Evolutionary conservation across 1,140 invertebrate species (phyloP).

Genomic region (Neotoxoptera formosana): DNA sequence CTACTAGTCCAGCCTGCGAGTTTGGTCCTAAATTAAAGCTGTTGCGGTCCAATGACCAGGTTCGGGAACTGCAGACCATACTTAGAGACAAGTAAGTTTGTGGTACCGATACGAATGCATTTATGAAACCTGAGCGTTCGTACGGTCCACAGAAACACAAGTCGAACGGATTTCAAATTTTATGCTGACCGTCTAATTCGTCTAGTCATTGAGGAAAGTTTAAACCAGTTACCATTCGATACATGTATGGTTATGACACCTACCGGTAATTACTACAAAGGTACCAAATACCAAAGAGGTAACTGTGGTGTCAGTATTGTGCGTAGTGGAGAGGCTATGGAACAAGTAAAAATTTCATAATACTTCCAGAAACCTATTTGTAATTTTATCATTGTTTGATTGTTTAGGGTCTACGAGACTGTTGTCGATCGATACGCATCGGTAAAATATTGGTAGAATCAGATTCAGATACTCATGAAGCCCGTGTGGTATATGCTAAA

Average conservation of each 20-base stretch:
- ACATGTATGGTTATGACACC: slow-evolving; percentile 90
- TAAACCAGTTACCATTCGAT: slow-evolving; percentile 95
- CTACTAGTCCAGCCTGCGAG: slow-evolving; percentile 64
- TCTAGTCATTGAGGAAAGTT: slow-evolving; percentile 96
- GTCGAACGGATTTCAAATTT: slow-evolving; percentile 96
- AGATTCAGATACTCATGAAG: slow-evolving; percentile 94
- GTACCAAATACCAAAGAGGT: slow-evolving; percentile 91
- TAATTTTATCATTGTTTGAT: not conserved
- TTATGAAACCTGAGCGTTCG: not conserved
- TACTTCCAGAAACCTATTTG: not conserved
- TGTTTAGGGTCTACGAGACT: slow-evolving; percentile 87
- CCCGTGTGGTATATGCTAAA: slow-evolving; percentile 96
- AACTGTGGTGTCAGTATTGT: slow-evolving; percentile 97
- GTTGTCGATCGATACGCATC: slow-evolving; percentile 96
- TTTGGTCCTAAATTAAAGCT: slow-evolving; percentile 84
- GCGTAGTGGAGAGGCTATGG: slow-evolving; percentile 95
- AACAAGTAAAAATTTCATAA: slow-evolving; percentile 71
- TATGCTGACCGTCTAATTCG: slow-evolving; percentile 94
- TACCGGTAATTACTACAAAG: slow-evolving; percentile 88
- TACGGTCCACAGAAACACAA: slow-evolving; percentile 76
- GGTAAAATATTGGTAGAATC: slow-evolving; percentile 98
- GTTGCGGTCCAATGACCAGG: slow-evolving; percentile 84
- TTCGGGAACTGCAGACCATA: slow-evolving; percentile 93
- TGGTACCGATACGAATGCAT: slow-evolving; percentile 4
- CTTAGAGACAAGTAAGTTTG: slow-evolving; percentile 87